Conservation (phyloP, 2,888 invertebrate genomes). For the Phragmatobia fuliginosa region DNA sequence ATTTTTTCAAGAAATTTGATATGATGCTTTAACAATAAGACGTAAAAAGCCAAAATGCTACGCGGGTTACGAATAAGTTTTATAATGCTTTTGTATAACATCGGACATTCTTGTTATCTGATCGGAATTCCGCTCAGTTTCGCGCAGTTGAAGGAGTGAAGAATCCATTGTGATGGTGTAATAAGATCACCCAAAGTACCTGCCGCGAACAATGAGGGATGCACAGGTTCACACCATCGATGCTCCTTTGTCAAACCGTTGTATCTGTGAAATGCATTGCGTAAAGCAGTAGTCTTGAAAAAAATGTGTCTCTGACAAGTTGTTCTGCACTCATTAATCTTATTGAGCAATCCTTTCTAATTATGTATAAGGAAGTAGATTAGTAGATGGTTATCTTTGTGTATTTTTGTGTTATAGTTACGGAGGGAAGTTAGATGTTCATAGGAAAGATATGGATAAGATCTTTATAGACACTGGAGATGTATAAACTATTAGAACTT, state of each 20-base stretch:
- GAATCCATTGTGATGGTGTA: slow-evolving; percentile 72
- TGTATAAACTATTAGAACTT: no score
- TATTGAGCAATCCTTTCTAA: neutral
- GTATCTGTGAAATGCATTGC: slow-evolving; percentile 51
- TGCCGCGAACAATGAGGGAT: slow-evolving; percentile 69
- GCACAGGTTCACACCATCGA: slow-evolving; percentile 69
- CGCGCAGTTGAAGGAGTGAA: slow-evolving; percentile 76
- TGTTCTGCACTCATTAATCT: slow-evolving; percentile 1
- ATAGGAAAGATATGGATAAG: no score
- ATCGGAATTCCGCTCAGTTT: slow-evolving; percentile 81
- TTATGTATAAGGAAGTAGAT: neutral
- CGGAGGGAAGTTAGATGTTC: no score
- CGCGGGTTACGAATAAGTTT: slow-evolving; percentile 65
- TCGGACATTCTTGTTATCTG: slow-evolving; percentile 81
- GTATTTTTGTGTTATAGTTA: neutral
- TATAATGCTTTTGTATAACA: slow-evolving; percentile 67
- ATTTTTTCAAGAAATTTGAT: slow-evolving; percentile 66
- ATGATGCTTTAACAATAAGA: slow-evolving; percentile 53
- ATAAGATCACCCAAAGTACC: slow-evolving; percentile 80
- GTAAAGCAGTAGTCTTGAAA: slow-evolving; percentile 37
- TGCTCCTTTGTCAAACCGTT: slow-evolving; percentile 62
- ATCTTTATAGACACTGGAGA: no score
- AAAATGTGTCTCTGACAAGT: slow-evolving; percentile 4
- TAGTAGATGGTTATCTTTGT: neutral
- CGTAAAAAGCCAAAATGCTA: slow-evolving; percentile 64